phyloP scores from a whole-genome alignment of 2,888 invertebrate species.

The Gerris lacustris region DNA sequence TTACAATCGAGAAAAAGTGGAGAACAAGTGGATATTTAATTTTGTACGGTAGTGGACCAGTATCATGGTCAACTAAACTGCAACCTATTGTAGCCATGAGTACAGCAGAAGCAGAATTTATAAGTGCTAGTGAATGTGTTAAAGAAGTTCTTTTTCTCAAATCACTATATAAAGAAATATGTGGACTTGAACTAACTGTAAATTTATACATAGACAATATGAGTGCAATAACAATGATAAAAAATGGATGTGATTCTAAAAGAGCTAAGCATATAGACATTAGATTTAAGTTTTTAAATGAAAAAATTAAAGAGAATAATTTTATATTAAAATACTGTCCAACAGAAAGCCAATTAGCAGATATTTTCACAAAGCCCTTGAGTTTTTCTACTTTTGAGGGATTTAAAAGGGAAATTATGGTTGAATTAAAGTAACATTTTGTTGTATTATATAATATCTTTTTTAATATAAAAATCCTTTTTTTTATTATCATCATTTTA shows the following conservation, averaged over 20 bases:
- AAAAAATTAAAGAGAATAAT: background rate
- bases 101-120: background rate
- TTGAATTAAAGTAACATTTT: no score
- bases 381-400: background rate
- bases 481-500: no score
- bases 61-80: constrained; percentile 23
- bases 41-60: constrained; percentile 24
- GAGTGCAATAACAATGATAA: constrained; percentile 22
- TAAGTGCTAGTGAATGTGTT: constrained; percentile 25
- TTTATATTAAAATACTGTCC: constrained; percentile 20
- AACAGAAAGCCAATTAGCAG: constrained; percentile 23
- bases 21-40: background rate
- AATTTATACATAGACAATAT: constrained; percentile 23
- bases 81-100: background rate
- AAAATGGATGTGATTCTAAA: constrained; percentile 18
- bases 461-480: background rate
- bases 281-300: constrained; percentile 19
- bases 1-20: constrained; percentile 11
- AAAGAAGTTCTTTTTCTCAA: constrained; percentile 28
- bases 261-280: constrained; percentile 25
- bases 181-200: background rate
- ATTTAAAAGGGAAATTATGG: background rate
- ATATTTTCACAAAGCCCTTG: constrained; percentile 25
- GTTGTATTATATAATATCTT: no score
- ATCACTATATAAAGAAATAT: constrained; percentile 23